Evolutionary conservation across 2,113 vertebrate genomes (phyloP).

Genomic region (Coptodon bakossiorum): DNA sequence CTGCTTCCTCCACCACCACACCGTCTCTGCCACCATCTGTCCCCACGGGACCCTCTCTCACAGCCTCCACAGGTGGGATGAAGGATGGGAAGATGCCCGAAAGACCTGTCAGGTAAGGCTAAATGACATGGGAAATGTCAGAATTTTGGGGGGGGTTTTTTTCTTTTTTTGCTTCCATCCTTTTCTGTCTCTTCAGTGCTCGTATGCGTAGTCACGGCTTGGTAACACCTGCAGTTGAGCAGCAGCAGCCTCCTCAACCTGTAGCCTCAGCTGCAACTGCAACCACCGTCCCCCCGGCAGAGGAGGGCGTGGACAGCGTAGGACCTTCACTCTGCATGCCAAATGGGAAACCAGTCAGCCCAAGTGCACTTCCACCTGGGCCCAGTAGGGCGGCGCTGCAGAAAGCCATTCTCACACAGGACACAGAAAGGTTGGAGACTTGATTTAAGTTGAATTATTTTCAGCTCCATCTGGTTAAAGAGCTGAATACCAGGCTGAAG

Average conservation of each 20-base stretch:
- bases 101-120: conserved; percentile 64
- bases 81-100: conserved; percentile 64
- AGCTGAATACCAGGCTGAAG: neutral
- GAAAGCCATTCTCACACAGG: conserved; percentile 83
- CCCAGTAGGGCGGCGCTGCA: conserved; percentile 81
- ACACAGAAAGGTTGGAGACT: conserved; percentile 76
- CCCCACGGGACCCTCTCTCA: conserved; percentile 42
- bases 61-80: conserved; percentile 35
- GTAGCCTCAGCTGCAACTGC: conserved; percentile 21
- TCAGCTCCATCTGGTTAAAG: neutral
- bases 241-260: conserved; percentile 38
- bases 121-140: neutral
- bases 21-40: conserved; percentile 43
- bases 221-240: conserved; percentile 51
- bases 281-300: conserved; percentile 50
- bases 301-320: conserved; percentile 80
- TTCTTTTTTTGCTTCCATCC: neutral
- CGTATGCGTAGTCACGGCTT: conserved; percentile 82
- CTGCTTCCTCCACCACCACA: conserved; percentile 66
- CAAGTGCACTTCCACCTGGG: conserved; percentile 78
- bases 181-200: conserved; percentile 60
- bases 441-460: neutral
- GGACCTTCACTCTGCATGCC: conserved; percentile 82
- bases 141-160: neutral
- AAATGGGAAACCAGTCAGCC: conserved; percentile 77